Evolutionary conservation across 2,113 vertebrate species (phyloP).

Genomic region (Rallus limicola): DNA sequence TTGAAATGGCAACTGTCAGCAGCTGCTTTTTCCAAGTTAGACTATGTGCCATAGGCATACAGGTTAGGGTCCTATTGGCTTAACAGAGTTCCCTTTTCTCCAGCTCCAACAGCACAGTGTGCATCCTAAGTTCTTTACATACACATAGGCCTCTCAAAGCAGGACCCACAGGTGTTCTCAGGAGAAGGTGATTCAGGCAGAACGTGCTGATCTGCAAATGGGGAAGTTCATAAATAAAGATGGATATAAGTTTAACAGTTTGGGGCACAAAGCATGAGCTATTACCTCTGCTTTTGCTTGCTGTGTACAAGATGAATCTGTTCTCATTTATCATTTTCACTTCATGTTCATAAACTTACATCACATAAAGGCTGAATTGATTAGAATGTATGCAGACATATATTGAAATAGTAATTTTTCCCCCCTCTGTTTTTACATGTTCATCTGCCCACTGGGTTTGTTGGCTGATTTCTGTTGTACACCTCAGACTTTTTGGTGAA

Average conservation of each 20-base stretch:
- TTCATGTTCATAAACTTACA: neutral
- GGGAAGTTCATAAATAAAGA: neutral
- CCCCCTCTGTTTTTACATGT: neutral
- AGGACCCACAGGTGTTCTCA: neutral
- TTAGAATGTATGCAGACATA: neutral
- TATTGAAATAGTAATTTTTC: neutral
- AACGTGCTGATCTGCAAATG: neutral
- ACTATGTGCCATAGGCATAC: neutral
- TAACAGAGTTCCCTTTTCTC: neutral
- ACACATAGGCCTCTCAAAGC: neutral
- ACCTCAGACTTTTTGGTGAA: constrained; percentile 88
- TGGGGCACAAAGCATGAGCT: neutral
- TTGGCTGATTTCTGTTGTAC: neutral
- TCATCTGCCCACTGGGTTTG: neutral
- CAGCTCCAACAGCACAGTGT: neutral
- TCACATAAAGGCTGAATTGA: neutral
- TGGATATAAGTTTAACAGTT: neutral
- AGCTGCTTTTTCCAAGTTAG: neutral
- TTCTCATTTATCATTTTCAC: neutral
- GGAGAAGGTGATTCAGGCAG: neutral
- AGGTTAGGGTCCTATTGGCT: neutral
- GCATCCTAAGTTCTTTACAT: neutral
- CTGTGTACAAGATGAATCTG: neutral
- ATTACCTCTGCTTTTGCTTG: neutral
- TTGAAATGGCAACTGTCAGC: neutral